Base-by-base conservation (phyloP, 1,140 invertebrate genomes). In the Cydia amplana region DNA sequence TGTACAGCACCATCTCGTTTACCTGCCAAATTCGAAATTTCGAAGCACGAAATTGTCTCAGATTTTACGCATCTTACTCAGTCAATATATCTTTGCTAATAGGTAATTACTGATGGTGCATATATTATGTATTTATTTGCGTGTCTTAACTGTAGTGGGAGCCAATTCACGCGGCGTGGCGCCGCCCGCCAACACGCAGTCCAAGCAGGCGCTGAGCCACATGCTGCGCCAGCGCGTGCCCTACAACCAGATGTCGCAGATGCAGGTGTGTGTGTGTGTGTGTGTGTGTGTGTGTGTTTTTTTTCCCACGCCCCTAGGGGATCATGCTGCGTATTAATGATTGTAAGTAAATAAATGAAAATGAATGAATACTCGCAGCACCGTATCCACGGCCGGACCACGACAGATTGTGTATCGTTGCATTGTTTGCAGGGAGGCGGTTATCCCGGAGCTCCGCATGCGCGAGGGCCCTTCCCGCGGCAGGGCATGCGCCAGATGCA, bases 181-280 rank as follows among this genome's bases (percentile, higher is more conserved):
- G 43, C 86, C 96, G 0, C 94, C 94, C 18, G 89, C 95, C 83
- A 95, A 96, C 85, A 95, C 96, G 82, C 94, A 95, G 76, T 97
- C 97, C 0, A 98, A 98, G 83, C 96, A 97, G 85, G 97, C 97
- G 1, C 88, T 98, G 2, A 97, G 96, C 3, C 96, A 97, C 79
- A 97, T 98, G 96, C 90, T 98, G 67, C 93, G 97, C 1, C 94
- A 96, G 79, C 93, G 95, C 60, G 83, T 94, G 85, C 89, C 95
- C 83, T 91, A 95, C 82, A 88, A 88, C 75, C 89, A 91, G 78
- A 90, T 93, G 84, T 79, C 85, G 23, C 91, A 91, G 55, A 91
- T 92, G 88, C 91, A 90, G 89, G 91, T 91, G 77, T 20, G 72
- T n/a, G n/a, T n/a, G n/a, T n/a, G n/a, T n/a, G n/a, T n/a, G n/a